phyloP scores from a whole-genome alignment of 2,797 vertebrate genomes.

The Agapornis canus region DNA sequence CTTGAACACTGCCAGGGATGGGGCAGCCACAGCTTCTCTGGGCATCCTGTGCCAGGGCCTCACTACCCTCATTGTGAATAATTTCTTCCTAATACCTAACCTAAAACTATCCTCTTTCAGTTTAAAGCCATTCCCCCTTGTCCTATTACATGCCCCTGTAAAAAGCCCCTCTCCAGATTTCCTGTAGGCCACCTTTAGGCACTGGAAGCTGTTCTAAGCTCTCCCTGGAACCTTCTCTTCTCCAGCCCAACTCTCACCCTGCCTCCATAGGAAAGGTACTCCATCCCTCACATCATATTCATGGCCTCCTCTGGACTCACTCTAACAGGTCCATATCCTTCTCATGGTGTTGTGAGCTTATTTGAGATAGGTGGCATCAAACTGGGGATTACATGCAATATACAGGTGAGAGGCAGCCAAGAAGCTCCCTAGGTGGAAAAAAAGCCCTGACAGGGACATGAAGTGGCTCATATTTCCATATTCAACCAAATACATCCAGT shows the following conservation, averaged over 20 bases:
- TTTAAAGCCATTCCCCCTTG: neutral
- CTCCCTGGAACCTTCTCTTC: neutral
- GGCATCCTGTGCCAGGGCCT: neutral
- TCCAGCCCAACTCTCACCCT: neutral
- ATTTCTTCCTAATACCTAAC: neutral
- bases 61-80: neutral
- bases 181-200: neutral
- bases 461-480: neutral
- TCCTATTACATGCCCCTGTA: neutral
- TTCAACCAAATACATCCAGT: neutral
- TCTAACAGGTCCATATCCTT: neutral
- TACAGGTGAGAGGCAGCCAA: neutral
- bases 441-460: neutral
- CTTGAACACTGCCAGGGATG: neutral
- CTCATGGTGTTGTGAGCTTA: neutral
- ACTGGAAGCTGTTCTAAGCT: neutral
- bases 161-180: neutral
- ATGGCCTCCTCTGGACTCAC: neutral
- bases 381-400: neutral
- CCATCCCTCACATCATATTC: neutral
- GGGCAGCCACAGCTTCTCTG: neutral
- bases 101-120: neutral
- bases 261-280: neutral
- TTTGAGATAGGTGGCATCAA: neutral
- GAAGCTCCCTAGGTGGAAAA: neutral